Evolutionary conservation across 2,888 invertebrate species (phyloP).

Genomic region (Melitaea athalia): DNA sequence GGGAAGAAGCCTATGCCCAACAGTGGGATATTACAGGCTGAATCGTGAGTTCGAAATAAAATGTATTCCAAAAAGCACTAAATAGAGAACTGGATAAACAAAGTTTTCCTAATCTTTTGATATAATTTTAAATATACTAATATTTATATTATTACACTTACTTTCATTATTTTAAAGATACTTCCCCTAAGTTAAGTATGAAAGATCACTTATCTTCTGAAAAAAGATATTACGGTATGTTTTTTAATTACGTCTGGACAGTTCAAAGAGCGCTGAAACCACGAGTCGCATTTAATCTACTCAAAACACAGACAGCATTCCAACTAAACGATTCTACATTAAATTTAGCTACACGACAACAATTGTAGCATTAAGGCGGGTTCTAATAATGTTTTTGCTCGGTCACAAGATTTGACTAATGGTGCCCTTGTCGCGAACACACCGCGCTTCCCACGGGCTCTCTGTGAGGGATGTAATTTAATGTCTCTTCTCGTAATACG

Average conservation of each 20-base stretch:
- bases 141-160: too few species aligned
- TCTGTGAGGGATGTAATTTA: slow-evolving; percentile 38
- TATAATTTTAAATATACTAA: too few species aligned
- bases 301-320: slow-evolving; percentile 17
- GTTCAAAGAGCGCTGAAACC: slow-evolving; percentile 2
- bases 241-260: slow-evolving; percentile 7
- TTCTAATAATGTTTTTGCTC: slow-evolving; percentile 59
- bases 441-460: slow-evolving; percentile 60
- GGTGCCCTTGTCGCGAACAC: slow-evolving; percentile 60
- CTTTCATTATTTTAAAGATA: too few species aligned
- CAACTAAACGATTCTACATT: slow-evolving; percentile 40
- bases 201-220: neutral
- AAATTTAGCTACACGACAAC: slow-evolving; percentile 45
- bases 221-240: neutral
- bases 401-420: slow-evolving; percentile 75
- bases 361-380: slow-evolving; percentile 44
- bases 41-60: too few species aligned
- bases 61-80: neutral
- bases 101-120: too few species aligned
- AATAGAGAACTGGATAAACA: neutral
- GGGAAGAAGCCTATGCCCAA: too few species aligned
- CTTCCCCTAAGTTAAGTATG: too few species aligned
- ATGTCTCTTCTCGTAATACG: slow-evolving; percentile 42
- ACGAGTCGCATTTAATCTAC: slow-evolving; percentile 7
- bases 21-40: too few species aligned